Base-by-base conservation (phyloP, 2,113 vertebrate species). In the Proterorhinus semilunaris region DNA sequence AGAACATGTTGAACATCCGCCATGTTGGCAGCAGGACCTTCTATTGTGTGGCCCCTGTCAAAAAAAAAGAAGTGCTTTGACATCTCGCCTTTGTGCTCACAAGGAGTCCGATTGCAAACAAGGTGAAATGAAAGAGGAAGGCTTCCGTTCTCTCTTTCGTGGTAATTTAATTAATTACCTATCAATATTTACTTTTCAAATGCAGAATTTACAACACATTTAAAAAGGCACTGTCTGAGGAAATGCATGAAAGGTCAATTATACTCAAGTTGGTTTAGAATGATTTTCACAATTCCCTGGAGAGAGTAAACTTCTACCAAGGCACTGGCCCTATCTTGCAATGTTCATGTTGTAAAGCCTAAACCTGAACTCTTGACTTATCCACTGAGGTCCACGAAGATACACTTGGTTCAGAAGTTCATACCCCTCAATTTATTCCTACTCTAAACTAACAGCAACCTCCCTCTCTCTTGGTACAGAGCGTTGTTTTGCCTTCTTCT, bases 71-170 rank as follows among this genome's bases (percentile, higher is more conserved):
- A 68, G 62, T 21, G 49, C 72, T 70, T 65, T 71, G 81, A 73
- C 76, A 71, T 81, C 59, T 72, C 5, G 58, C 83, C 80, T 86
- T 86, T 84, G 81, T 83, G 66, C 68, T 78, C 6, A 21, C 10
- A 61, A 78, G 76, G 85, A 85, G 80, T 87, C 85, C 75, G 73
- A 59, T 82, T 87, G 82, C 86, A 82, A 69, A 15, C 57, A 68
- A 13, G 57, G 59, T 42, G 21, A 65, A 82, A 83, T 86, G 79
- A 88, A 87, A 87, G 75, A 76, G 7, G 86, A 74, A 73, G 5
- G 4, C 54, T 57, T 27, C 27, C 5, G 80, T 67, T 63, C 50
- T 57, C 10, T 66, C 62, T 80, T 69, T 72, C 70, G 79, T 52
- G 51, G 66, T 45, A 15, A 17, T 63, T 53, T 10, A 10, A 27